Conservation (phyloP, 2,888 invertebrate genomes). For the Morpho achilles region DNA sequence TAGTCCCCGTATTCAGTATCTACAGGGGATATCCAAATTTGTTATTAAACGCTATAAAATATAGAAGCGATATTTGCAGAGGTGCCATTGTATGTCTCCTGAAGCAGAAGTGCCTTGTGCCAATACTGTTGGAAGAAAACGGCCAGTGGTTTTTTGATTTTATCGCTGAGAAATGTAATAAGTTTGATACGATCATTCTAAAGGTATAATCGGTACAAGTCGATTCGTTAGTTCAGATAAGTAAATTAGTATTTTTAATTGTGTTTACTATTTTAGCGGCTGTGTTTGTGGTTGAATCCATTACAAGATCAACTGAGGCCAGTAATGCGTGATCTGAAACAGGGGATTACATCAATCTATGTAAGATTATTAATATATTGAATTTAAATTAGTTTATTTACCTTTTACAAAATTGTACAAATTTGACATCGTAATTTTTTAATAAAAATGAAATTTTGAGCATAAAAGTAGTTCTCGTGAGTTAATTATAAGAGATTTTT, state of each 20-base stretch:
- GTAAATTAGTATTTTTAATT: neutral
- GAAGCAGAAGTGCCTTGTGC: constrained; percentile 50
- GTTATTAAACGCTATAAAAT: constrained; percentile 49
- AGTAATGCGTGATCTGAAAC: constrained; percentile 64
- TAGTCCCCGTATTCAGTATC: constrained; percentile 59
- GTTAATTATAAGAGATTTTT: no score
- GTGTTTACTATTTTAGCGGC: constrained; percentile 44
- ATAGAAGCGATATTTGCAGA: constrained; percentile 51
- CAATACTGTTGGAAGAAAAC: constrained; percentile 60
- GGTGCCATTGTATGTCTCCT: constrained; percentile 55
- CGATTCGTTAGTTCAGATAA: neutral
- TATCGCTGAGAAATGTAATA: constrained; percentile 68
- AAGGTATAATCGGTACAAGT: constrained; percentile 59
- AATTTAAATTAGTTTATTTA: neutral
- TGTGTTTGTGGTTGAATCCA: constrained; percentile 70
- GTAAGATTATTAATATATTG: constrained; percentile 41
- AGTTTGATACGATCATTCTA: constrained; percentile 73
- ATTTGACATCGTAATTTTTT: no score
- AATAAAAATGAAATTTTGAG: no score
- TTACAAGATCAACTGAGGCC: constrained; percentile 69
- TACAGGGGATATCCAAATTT: constrained; percentile 57
- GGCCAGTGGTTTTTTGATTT: constrained; percentile 73
- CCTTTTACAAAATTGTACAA: no score
- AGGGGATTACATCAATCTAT: constrained; percentile 60
- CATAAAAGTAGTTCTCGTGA: no score